Conservation (phyloP, 2,888 invertebrate species). For the Trypoxylon attenuatum region DNA sequence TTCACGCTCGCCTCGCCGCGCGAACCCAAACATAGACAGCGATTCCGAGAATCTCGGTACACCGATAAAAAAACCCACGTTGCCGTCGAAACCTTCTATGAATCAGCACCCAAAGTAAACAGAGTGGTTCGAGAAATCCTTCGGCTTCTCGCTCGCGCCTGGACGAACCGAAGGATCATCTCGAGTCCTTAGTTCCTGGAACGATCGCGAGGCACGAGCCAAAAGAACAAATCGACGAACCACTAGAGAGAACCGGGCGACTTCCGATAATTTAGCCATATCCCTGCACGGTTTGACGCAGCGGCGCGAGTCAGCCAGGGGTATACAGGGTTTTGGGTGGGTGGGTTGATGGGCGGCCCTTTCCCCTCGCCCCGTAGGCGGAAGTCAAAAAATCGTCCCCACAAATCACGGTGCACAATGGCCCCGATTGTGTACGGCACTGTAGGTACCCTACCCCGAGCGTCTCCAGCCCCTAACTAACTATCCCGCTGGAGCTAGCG, state of each 20-base stretch:
- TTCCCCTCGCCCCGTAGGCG: slow-evolving; percentile 50
- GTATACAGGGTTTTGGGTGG: not conserved
- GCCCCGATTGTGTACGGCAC: slow-evolving; percentile 70
- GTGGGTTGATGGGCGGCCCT: slow-evolving; percentile 34
- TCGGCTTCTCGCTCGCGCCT: no score
- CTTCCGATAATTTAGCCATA: slow-evolving; percentile 64
- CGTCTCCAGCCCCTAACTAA: slow-evolving; percentile 62
- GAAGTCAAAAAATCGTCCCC: slow-evolving; percentile 73
- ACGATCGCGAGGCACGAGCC: no score
- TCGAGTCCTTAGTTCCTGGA: no score
- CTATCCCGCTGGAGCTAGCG: slow-evolving; percentile 44
- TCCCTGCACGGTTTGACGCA: slow-evolving; percentile 41
- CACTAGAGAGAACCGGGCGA: slow-evolving; percentile 51
- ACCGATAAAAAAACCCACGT: no score
- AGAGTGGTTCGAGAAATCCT: no score
- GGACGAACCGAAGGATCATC: no score
- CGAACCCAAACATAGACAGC: no score
- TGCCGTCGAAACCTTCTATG: no score
- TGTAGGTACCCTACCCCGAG: slow-evolving; percentile 41
- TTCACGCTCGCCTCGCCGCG: no score
- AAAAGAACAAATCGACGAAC: slow-evolving; percentile 53
- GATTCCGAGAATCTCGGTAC: no score
- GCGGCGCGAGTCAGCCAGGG: not conserved
- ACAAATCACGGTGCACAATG: slow-evolving; percentile 73
- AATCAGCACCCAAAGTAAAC: no score